Percentiles rank a stretch among this genome's conserved stretches.
phyloP scores from a whole-genome alignment of 1,140 invertebrate genomes.

The Drosophila ironensis region DNA sequence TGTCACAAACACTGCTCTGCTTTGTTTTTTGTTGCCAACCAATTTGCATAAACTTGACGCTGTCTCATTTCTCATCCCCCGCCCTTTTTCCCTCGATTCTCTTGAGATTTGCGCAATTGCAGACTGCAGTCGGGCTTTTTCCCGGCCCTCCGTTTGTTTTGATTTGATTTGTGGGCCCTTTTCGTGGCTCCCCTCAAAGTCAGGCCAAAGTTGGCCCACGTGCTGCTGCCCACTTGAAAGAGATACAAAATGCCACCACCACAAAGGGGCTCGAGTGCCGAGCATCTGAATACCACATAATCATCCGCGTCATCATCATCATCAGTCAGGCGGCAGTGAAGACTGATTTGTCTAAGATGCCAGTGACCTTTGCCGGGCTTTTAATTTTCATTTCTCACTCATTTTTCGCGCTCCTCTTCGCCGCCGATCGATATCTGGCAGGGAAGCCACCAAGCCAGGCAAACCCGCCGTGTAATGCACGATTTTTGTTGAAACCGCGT shows the following conservation, averaged over 20 bases:
- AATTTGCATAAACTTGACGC: conserved; percentile 48
- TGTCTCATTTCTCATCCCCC: conserved; percentile 5
- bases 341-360: conserved; percentile 43
- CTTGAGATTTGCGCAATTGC: conserved; percentile 54
- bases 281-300: conserved; percentile 32
- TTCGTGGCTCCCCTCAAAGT: conserved; percentile 23
- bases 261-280: neutral
- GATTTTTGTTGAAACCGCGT: conserved; percentile 64
- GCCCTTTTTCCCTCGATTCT: neutral
- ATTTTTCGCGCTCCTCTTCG: conserved; percentile 39
- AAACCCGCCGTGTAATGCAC: conserved; percentile 65
- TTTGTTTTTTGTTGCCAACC: conserved; percentile 13
- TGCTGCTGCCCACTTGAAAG: conserved; percentile 44
- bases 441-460: conserved; percentile 18
- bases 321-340: conserved; percentile 7
- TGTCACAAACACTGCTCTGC: neutral
- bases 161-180: conserved; percentile 47
- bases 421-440: conserved; percentile 52
- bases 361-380: conserved; percentile 66
- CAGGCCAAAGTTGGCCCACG: conserved; percentile 47
- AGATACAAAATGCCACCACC: too few relatives aligned
- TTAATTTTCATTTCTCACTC: conserved; percentile 34
- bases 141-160: conserved; percentile 4
- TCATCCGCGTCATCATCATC: conserved; percentile 46
- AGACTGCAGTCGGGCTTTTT: conserved; percentile 36